A percentile compares a stretch with the other conserved stretches of the same genome.
Evolutionary conservation across 2,113 vertebrate species (phyloP).

Genomic region (Chitala chitala): DNA sequence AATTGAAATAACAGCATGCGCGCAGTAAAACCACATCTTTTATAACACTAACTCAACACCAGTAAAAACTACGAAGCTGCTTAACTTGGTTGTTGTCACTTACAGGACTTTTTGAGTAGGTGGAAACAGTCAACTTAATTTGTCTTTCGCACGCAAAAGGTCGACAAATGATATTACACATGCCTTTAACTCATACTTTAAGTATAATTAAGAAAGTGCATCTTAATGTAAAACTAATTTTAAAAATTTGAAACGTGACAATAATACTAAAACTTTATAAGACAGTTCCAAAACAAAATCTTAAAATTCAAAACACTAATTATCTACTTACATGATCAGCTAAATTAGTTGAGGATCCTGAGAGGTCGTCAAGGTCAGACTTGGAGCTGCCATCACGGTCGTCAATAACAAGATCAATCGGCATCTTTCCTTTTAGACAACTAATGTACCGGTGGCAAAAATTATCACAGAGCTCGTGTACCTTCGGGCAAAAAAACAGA

Average conservation of each 20-base stretch:
- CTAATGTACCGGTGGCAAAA: conserved; percentile 87
- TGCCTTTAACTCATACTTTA: not conserved
- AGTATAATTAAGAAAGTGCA: conserved; percentile 1
- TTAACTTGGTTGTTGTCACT: not conserved
- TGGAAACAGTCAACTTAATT: not conserved
- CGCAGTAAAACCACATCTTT: not conserved
- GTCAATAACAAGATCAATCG: conserved; percentile 98
- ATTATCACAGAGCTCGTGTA: conserved; percentile 93
- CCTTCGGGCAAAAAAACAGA: conserved; percentile 66
- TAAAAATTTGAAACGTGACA: not conserved
- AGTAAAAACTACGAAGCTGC: not conserved
- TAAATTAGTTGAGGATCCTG: conserved; percentile 97
- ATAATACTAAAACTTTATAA: conserved; percentile 36
- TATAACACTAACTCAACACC: not conserved
- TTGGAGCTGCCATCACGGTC: conserved; percentile 98
- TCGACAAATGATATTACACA: conserved; percentile 7
- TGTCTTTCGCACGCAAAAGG: not conserved
- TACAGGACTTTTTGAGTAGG: not conserved
- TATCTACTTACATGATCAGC: conserved; percentile 96
- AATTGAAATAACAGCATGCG: not conserved
- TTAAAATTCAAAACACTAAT: conserved; percentile 11
- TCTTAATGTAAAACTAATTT: not conserved
- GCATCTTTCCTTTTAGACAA: conserved; percentile 89
- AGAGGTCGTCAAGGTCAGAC: conserved; percentile 98
- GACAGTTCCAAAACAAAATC: not conserved